These are phyloP conservation scores for Periparus ater DNA, from an alignment of 2,797 vertebrate genomes.

Conservation along the genomic window DNA sequence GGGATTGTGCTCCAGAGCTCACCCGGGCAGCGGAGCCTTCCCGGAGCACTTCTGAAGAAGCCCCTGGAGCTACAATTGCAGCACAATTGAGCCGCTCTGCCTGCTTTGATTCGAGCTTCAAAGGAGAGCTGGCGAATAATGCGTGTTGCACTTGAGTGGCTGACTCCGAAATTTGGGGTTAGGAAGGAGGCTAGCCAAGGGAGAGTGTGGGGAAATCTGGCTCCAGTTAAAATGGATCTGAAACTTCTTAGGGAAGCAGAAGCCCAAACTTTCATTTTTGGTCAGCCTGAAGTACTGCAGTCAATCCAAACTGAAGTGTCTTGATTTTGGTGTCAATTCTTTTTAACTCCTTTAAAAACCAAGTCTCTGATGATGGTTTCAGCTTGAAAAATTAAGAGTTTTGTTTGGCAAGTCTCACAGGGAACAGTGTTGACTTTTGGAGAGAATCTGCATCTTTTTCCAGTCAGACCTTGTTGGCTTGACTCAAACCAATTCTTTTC, in stretches of 20 bases:
- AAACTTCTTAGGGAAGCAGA: constrained; percentile 12
- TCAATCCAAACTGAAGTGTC: neutral
- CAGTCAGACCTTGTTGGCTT: neutral
- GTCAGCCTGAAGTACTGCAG: neutral
- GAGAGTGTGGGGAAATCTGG: constrained; percentile 30
- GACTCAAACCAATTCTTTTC: neutral
- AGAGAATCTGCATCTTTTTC: neutral
- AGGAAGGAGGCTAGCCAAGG: neutral
- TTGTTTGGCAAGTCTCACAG: constrained; percentile 11
- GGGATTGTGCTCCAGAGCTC: neutral
- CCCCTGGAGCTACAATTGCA: neutral
- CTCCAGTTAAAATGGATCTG: neutral
- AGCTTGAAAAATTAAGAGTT: neutral
- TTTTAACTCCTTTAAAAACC: neutral
- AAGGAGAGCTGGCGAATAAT: constrained; percentile 28
- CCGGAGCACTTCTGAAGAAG: neutral
- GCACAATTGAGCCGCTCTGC: neutral
- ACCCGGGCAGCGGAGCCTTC: neutral
- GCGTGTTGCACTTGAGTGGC: constrained; percentile 2
- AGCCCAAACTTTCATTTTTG: neutral
- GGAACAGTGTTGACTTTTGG: neutral
- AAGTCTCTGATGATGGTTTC: neutral
- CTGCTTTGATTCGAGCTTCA: constrained; percentile 58
- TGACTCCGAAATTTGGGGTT: constrained; percentile 26
- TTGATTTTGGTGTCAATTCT: neutral